Evolutionary conservation across 2,113 vertebrate genomes (phyloP).

Genomic region (Phoenicopterus ruber): DNA sequence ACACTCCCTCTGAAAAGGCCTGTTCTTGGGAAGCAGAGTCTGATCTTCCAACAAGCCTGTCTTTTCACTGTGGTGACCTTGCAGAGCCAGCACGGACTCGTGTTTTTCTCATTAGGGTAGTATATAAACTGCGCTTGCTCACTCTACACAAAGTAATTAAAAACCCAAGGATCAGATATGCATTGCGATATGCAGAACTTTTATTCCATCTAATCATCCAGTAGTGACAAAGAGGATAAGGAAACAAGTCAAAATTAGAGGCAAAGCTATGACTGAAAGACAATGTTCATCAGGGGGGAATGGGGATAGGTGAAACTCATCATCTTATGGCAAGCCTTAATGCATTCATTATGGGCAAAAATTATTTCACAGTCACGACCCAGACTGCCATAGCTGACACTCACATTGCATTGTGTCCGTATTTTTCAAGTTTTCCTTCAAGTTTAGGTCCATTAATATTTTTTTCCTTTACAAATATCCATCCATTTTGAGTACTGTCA

Average conservation of each 20-base stretch:
- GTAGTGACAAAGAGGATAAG: neutral
- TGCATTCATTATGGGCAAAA: neutral
- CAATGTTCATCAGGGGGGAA: neutral
- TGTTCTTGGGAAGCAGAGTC: neutral
- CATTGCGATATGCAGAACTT: neutral
- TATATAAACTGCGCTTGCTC: neutral
- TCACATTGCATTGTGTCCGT: neutral
- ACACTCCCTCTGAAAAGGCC: neutral
- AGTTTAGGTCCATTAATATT: neutral
- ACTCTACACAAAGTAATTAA: neutral
- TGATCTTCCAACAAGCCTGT: neutral
- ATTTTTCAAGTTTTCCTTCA: neutral
- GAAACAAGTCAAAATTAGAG: neutral
- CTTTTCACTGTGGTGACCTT: neutral
- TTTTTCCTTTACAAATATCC: neutral
- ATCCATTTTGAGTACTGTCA: neutral
- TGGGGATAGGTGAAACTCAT: neutral
- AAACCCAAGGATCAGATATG: neutral
- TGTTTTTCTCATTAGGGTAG: neutral
- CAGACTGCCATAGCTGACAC: neutral
- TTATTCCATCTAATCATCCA: neutral
- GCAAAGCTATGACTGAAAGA: neutral
- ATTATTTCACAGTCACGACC: neutral
- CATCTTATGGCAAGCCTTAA: neutral
- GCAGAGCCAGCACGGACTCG: neutral